Evolutionary conservation across 2,888 invertebrate genomes (phyloP), one percentile per base, ranked within the genome.

Genomic region (Chymomyza procnemis): DNA sequence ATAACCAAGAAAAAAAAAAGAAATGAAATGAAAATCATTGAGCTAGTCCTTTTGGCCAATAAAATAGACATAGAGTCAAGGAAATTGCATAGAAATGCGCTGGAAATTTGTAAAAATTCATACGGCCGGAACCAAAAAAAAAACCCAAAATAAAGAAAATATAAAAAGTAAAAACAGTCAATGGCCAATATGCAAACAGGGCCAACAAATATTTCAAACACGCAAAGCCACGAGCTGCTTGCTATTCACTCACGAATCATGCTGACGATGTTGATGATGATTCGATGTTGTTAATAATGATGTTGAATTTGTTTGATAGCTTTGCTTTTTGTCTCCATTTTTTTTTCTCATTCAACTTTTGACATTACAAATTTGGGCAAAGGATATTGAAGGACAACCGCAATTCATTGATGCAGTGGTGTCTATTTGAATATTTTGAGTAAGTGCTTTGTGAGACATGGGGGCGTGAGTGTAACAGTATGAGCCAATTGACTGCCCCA

Each of bases 181-280:
- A 80, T 85, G 74, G 78, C 64, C 73, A 83, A 78, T 78, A 78
- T 84, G 81, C 79, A 87, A 83, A 83, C 85, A 87, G 71, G 80
- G 61, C 68, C 77, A 73, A 68, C 67, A 67, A 72, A 67, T 80
- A 78, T 87, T 76, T 79, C 75, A 72, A 80, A 76, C 80, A 78
- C 73, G 73, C 68, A 71, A 75, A 66, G 54, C 57, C 69, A 66
- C 30, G 66, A 41, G 34, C 41, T 64, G 12, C 12, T 12, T 41
- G 34, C 34, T 34, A 9, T 34, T 34, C 34, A 68, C 52, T 62
- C 56, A 76, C 19, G 66, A 67, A 56, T 26, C 0, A 69, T 66
- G 63, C 54, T 55, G 66, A 61, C 60, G 67, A 65, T 60, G 64
- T 55, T 48, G 64, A 34, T 64, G 47, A 56, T 46, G 64, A 69